Conservation (phyloP, 2,888 invertebrate species). For the Holacanthella duospinosa region DNA sequence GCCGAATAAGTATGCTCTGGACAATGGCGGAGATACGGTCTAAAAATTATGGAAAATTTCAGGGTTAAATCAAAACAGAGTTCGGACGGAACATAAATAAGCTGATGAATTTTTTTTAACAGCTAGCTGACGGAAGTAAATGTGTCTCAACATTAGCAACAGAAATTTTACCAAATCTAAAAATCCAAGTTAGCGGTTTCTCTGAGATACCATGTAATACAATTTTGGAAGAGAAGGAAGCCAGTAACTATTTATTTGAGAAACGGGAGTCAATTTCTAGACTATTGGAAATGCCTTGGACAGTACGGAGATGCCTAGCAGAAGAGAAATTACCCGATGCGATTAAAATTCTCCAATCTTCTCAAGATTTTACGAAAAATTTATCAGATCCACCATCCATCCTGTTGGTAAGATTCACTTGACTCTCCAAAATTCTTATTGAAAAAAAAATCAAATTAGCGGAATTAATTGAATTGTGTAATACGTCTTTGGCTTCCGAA, state of each 20-base stretch:
- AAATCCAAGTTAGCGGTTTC: slow-evolving; percentile 20
- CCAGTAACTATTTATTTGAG: slow-evolving; percentile 20
- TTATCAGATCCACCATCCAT: slow-evolving; percentile 14
- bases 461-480: too few relatives aligned
- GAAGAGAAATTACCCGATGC: slow-evolving; percentile 34
- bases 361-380: slow-evolving; percentile 30
- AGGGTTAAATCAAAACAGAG: neutral
- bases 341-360: slow-evolving; percentile 33
- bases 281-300: slow-evolving; percentile 34
- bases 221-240: slow-evolving; percentile 19
- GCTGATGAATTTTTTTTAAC: neutral
- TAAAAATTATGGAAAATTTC: too few relatives aligned
- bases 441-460: neutral
- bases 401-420: slow-evolving; percentile 9
- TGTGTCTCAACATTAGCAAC: slow-evolving; percentile 20
- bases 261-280: slow-evolving; percentile 20
- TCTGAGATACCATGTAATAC: slow-evolving; percentile 18
- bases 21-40: too few relatives aligned
- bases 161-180: slow-evolving; percentile 25
- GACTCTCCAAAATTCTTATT: neutral
- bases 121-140: slow-evolving; percentile 28
- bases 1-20: too few relatives aligned
- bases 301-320: slow-evolving; percentile 30
- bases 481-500: too few relatives aligned
- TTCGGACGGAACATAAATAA: neutral